These are phyloP conservation scores for Lasaia peninsularis DNA, from an alignment of 1,140 invertebrate species.

Conservation along the genomic window DNA sequence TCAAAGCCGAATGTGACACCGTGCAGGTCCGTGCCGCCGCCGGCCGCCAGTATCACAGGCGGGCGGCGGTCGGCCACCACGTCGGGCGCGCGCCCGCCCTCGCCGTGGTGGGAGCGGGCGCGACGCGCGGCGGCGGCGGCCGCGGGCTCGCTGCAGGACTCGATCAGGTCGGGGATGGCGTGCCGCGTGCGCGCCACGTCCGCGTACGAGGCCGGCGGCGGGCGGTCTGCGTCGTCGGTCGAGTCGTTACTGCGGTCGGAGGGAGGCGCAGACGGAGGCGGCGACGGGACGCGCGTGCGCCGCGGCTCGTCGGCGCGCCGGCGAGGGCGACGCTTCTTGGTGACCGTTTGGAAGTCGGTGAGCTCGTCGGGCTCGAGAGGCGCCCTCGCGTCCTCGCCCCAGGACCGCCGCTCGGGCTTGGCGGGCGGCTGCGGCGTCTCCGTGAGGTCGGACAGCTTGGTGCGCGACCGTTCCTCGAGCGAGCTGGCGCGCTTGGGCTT, in stretches of 20 bases:
- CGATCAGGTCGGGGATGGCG: slow-evolving; percentile 73
- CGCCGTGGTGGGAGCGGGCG: slow-evolving; percentile 27
- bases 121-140: slow-evolving; percentile 58
- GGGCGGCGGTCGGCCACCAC: slow-evolving; percentile 73
- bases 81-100: slow-evolving; percentile 39
- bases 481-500: slow-evolving; percentile 81
- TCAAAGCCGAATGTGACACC: slow-evolving; percentile 83
- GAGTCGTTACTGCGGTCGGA: slow-evolving; percentile 87
- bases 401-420: slow-evolving; percentile 53
- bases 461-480: slow-evolving; percentile 84
- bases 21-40: slow-evolving; percentile 76
- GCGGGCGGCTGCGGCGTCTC: slow-evolving; percentile 38
- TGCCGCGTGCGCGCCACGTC: slow-evolving; percentile 82
- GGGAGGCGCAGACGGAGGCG: slow-evolving; percentile 76
- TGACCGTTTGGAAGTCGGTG: slow-evolving; percentile 84
- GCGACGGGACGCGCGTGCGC: slow-evolving; percentile 33
- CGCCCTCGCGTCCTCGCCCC: slow-evolving; percentile 47
- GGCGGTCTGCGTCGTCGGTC: slow-evolving; percentile 80
- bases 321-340: slow-evolving; percentile 84
- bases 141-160: slow-evolving; percentile 68
- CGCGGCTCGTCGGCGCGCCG: slow-evolving; percentile 72
- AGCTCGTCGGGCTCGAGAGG: slow-evolving; percentile 49
- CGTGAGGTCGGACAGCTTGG: slow-evolving; percentile 83
- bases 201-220: slow-evolving; percentile 83
- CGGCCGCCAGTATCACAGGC: slow-evolving; percentile 79